Evolutionary conservation across 2,888 invertebrate species (phyloP).

Genomic region (Drosophila pseudotakahashii): DNA sequence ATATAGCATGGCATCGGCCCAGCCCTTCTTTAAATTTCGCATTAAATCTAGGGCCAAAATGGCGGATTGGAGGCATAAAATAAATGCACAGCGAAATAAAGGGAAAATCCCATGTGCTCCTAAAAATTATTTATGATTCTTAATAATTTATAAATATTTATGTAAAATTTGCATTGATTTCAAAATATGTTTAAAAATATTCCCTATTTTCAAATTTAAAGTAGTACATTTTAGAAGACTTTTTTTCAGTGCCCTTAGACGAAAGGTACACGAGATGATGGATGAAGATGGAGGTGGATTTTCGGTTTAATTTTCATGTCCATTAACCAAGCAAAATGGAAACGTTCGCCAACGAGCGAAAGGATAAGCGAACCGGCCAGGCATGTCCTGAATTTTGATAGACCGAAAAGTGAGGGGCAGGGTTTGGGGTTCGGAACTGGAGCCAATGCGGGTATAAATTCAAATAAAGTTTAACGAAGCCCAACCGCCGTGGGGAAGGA

Average conservation of each 20-base stretch:
- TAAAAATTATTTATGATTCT: too few species aligned
- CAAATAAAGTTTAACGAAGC: constrained; percentile 80
- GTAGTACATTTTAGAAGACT: too few species aligned
- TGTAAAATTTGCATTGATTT: too few species aligned
- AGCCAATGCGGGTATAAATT: constrained; percentile 67
- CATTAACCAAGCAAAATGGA: constrained; percentile 80
- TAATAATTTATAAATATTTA: neutral
- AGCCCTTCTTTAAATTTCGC: constrained; percentile 17
- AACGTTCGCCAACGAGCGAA: constrained; percentile 57
- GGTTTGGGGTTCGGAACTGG: constrained; percentile 60
- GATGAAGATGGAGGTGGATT: constrained; percentile 1
- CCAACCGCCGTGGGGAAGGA: constrained; percentile 57
- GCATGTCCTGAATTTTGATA: constrained; percentile 62
- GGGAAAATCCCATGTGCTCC: too few species aligned
- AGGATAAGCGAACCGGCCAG: constrained; percentile 64
- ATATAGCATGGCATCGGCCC: neutral
- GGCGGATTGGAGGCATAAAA: constrained; percentile 44
- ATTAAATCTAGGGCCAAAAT: constrained; percentile 55
- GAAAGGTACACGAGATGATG: constrained; percentile 30
- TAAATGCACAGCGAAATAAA: neutral
- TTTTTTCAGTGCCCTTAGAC: constrained; percentile 1
- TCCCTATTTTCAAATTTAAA: too few species aligned
- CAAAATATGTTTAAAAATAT: too few species aligned
- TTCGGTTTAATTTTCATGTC: constrained; percentile 80
- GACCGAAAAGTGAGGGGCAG: constrained; percentile 8